Evolutionary conservation across 2,797 vertebrate species (phyloP).

Genomic region (Rhincodon typus): DNA sequence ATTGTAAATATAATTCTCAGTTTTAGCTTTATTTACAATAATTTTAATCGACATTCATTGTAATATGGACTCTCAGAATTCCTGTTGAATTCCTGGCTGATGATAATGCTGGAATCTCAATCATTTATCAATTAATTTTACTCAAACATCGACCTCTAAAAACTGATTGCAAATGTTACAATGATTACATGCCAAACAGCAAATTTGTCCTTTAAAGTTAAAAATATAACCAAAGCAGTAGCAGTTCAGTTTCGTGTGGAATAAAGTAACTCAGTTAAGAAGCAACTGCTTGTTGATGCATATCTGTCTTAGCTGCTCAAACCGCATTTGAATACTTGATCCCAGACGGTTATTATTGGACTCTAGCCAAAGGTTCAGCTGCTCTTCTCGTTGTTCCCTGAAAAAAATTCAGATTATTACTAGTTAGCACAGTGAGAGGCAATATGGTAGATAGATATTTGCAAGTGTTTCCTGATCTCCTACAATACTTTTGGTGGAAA

Average conservation of each 20-base stretch:
- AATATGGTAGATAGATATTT: neutral
- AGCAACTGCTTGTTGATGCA: slow-evolving; percentile 48
- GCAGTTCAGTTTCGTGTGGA: slow-evolving; percentile 41
- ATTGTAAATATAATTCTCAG: slow-evolving; percentile 18
- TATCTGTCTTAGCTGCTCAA: slow-evolving; percentile 48
- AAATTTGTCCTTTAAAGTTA: neutral
- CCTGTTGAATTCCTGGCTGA: neutral
- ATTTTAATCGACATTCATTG: neutral
- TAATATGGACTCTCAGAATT: neutral
- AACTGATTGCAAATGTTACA: neutral
- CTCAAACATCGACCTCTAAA: neutral
- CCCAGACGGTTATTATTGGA: slow-evolving; percentile 36
- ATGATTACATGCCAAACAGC: neutral
- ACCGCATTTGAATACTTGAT: slow-evolving; percentile 43
- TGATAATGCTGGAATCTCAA: neutral
- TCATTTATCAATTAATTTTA: neutral
- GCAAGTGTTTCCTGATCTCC: neutral
- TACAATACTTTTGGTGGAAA: neutral
- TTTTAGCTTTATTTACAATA: slow-evolving; percentile 7
- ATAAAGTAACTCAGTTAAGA: slow-evolving; percentile 44
- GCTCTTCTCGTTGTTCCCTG: slow-evolving; percentile 19
- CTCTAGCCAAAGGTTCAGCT: slow-evolving; percentile 35
- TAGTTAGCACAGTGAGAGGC: neutral
- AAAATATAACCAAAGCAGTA: neutral
- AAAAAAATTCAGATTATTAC: slow-evolving; percentile 2